phyloP scores from a whole-genome alignment of 37 sponge, comb jelly and placozoan species.

The Haliclona indistincta region DNA sequence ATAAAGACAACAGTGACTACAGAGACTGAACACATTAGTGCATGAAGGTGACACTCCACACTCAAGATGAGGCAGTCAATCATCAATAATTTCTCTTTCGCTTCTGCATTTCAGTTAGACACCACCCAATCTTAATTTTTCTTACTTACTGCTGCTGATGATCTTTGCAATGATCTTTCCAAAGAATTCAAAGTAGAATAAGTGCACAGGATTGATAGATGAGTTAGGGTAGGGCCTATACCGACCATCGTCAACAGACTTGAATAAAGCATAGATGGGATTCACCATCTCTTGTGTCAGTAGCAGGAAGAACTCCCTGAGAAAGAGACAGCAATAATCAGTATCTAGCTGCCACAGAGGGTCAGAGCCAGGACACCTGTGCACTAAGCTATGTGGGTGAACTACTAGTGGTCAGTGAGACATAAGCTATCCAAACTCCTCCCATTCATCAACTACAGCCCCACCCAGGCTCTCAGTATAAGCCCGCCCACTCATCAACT shows the following conservation, averaged over 20 bases:
- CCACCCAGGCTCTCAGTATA: too few relatives aligned
- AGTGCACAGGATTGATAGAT: slow-evolving; percentile 44
- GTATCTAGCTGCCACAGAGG: too few relatives aligned
- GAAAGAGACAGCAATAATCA: background rate
- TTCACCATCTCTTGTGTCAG: slow-evolving; percentile 52
- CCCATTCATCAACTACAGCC: too few relatives aligned
- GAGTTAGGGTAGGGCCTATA: slow-evolving; percentile 55
- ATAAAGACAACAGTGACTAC: too few relatives aligned
- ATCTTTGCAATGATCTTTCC: slow-evolving; percentile 58
- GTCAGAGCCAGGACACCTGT: too few relatives aligned
- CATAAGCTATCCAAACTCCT: too few relatives aligned
- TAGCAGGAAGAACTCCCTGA: slow-evolving; percentile 70
- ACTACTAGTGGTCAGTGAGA: too few relatives aligned
- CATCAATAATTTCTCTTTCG: background rate
- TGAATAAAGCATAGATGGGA: slow-evolving; percentile 65
- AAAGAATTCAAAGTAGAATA: slow-evolving; percentile 51
- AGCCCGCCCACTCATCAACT: too few relatives aligned
- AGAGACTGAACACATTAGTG: too few relatives aligned
- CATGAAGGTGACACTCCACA: too few relatives aligned
- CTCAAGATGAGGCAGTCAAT: background rate
- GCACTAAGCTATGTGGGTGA: too few relatives aligned
- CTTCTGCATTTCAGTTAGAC: background rate
- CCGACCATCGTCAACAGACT: slow-evolving; percentile 35
- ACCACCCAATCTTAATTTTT: background rate
- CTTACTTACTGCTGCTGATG: slow-evolving; percentile 51